Conservation (phyloP, 2,113 vertebrate genomes). For the Antennarius striatus region DNA sequence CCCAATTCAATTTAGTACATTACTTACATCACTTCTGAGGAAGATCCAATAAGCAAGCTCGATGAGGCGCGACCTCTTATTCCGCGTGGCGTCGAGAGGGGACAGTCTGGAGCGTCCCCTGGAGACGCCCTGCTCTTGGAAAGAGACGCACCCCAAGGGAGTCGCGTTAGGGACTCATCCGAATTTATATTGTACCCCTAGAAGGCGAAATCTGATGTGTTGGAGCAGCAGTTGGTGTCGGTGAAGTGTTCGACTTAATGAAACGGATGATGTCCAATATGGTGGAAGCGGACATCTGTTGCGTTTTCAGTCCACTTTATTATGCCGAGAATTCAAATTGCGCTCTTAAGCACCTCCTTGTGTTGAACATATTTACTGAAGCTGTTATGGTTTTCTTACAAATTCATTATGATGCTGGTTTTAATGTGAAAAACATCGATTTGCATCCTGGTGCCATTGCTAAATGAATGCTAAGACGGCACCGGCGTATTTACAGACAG, state of each 20-base stretch:
- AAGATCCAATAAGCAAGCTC: conserved; percentile 78
- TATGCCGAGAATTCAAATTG: background rate
- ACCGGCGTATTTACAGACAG: no score
- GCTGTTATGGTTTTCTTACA: no score
- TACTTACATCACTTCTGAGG: conserved; percentile 70
- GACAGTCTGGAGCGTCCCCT: conserved; percentile 22
- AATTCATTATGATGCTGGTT: no score
- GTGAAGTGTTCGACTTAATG: conserved; percentile 7
- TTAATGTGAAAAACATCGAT: no score
- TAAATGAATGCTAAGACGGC: no score
- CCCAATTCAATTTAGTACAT: conserved; percentile 71
- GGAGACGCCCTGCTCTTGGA: background rate
- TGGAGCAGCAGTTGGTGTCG: conserved; percentile 13
- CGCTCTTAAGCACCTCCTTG: background rate
- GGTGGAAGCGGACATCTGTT: conserved; percentile 3
- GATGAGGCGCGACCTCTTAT: conserved; percentile 74
- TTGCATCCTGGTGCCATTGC: no score
- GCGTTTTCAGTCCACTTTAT: background rate
- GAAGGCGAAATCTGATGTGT: conserved; percentile 9
- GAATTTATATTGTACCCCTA: background rate
- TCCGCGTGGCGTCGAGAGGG: conserved; percentile 43
- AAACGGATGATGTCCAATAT: conserved; percentile 4
- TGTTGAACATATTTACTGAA: no score
- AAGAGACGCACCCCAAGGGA: conserved; percentile 7
- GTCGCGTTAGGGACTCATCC: background rate